Evolutionary conservation across 2,888 invertebrate genomes (phyloP), one percentile per base, ranked within the genome.

Genomic region (Dicyrtomina minuta): DNA sequence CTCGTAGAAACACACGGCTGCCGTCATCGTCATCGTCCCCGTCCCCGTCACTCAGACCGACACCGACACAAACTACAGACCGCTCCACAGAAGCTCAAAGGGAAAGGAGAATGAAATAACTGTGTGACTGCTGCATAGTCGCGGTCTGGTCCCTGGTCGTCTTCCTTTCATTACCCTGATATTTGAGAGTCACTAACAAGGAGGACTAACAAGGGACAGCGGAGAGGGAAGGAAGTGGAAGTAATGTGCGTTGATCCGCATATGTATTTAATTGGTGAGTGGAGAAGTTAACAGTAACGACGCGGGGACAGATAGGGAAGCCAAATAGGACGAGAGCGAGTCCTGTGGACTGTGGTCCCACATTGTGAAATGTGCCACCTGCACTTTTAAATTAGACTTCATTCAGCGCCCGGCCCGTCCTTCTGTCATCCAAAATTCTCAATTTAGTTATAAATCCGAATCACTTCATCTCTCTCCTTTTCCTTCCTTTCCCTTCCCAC

Each of bases 331-430:
- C n/a, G n/a, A n/a, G n/a, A n/a, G n/a, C n/a, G n/a, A n/a, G n/a
- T n/a, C n/a, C n/a, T 53, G 53, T 4, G 24, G 8, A 2, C 22
- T 22, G 53, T n/a, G 17, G 17, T 44, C 60, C 43, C 17, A 17
- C 43, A 62, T 49, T 62, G 62, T 62, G 62, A 62, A 46, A 46
- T 46, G 62, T 62, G 62, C 46, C 62, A 62, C 62, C 62, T 62
- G 62, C 62, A 64, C 33, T 64, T 64, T 64, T 53, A 64, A 64
- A 64, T 64, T 64, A 64, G 64, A 51, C 53, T 64, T 64, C 64
- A 64, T 64, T 64, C 33, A 46, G 26, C 64, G 51, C 51, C 51
- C 33, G 24, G 26, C 64, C 64, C 64, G 64, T 64, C 64, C 51
- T 17, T 49, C 49, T 53, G 39, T 64, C 64, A 64, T 62, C 62